These are phyloP conservation scores for Myrmecophaga tridactyla DNA, from an alignment of 2,113 vertebrate genomes.

Conservation along the genomic window DNA sequence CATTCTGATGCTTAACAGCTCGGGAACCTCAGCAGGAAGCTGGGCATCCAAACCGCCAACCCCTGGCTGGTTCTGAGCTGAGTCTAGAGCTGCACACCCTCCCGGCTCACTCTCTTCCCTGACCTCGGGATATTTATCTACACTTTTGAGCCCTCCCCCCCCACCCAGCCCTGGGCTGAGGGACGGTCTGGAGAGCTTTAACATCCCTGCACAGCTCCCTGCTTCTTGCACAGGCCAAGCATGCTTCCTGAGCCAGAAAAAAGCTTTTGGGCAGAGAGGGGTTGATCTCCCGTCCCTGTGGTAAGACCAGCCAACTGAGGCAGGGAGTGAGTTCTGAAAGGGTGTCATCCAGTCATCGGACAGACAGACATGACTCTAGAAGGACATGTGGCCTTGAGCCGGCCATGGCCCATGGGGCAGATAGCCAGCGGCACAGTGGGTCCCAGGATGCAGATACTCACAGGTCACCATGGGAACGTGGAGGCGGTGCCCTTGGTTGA, in stretches of 20 bases:
- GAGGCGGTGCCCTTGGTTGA: background rate
- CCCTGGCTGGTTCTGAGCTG: background rate
- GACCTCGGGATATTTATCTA: background rate
- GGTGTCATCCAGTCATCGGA: background rate
- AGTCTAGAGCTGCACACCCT: background rate
- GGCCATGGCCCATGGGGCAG: background rate
- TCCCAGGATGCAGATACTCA: rapidly evolving
- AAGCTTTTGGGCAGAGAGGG: background rate
- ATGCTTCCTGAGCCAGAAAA: background rate
- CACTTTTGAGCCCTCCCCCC: background rate
- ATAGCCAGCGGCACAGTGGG: rapidly evolving
- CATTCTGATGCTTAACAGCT: rapidly evolving
- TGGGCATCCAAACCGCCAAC: rapidly evolving
- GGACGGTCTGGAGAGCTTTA: rapidly evolving
- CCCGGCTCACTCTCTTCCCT: background rate
- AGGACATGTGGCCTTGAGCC: background rate
- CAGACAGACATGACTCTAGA: background rate
- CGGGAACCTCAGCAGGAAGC: background rate
- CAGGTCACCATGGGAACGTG: rapidly evolving
- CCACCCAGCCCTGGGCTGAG: rapidly evolving
- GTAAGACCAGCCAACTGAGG: rapidly evolving
- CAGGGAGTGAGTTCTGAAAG: background rate
- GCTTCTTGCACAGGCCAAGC: background rate
- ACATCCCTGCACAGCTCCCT: background rate
- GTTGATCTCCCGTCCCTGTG: background rate